Evolutionary conservation across 2,113 vertebrate species (phyloP).

Genomic region (Varanus salvator): DNA sequence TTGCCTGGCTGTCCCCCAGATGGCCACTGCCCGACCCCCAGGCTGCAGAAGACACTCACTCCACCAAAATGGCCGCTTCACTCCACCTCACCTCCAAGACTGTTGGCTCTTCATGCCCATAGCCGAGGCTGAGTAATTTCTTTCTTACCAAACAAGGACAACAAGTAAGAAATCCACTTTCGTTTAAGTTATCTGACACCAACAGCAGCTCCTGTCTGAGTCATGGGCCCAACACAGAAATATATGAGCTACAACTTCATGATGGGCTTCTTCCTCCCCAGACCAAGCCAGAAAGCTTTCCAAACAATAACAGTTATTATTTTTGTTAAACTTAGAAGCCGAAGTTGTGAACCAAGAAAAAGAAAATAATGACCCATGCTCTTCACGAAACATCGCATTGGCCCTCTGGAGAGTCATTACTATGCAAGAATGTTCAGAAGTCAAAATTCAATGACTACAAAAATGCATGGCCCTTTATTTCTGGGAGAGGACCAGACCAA

Average conservation of each 20-base stretch:
- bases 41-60: no score
- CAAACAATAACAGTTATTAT: constrained; percentile 47
- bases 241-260: neutral
- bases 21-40: no score
- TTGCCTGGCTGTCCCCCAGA: no score
- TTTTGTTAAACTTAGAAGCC: constrained; percentile 60
- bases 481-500: constrained; percentile 67
- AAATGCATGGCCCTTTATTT: constrained; percentile 49
- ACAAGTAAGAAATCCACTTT: no score
- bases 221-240: neutral
- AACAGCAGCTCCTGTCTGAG: no score
- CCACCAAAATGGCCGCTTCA: no score
- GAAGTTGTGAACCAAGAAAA: constrained; percentile 69
- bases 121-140: no score
- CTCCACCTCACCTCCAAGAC: no score
- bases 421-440: constrained; percentile 77
- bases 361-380: constrained; percentile 80
- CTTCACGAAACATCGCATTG: constrained; percentile 69
- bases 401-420: constrained; percentile 74
- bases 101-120: no score
- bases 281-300: constrained; percentile 52
- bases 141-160: no score
- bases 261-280: constrained; percentile 47
- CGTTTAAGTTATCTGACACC: no score
- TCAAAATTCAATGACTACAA: constrained; percentile 60